Percentiles rank a stretch among this genome's conserved stretches.
These are phyloP conservation scores for Drosophila subsilvestris DNA, from an alignment of 2,888 invertebrate genomes.

Conservation along the genomic window DNA sequence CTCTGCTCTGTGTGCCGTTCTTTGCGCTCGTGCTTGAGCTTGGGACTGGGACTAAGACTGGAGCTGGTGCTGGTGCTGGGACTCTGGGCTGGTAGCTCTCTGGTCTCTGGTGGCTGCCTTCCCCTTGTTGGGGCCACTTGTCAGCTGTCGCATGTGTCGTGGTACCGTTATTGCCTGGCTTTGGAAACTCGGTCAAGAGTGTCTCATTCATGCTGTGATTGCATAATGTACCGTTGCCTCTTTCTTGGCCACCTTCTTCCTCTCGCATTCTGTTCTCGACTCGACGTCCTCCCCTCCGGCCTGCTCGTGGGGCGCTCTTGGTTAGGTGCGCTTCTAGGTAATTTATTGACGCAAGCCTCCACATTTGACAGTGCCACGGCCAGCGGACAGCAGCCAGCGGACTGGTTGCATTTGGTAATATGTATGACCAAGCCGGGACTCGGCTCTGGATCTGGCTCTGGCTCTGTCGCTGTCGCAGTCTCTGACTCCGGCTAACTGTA, in stretches of 20 bases:
- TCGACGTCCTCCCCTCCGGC: not conserved
- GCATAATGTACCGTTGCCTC: conserved; percentile 81
- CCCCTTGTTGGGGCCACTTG: conserved; percentile 50
- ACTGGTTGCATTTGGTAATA: conserved; percentile 67
- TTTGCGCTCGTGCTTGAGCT: conserved; percentile 32
- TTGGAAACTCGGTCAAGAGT: conserved; percentile 83
- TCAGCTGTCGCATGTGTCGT: conserved; percentile 77
- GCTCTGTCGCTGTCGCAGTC: not conserved
- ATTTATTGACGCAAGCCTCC: conserved; percentile 75
- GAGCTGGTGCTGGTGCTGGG: conserved; percentile 23
- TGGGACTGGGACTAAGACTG: conserved; percentile 23
- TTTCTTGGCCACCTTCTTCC: conserved; percentile 39
- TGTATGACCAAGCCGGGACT: conserved; percentile 42
- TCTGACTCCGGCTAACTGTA: conserved; percentile 60
- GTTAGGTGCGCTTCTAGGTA: conserved; percentile 68
- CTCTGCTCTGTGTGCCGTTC: conserved; percentile 34
- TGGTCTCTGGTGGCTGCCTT: conserved; percentile 15
- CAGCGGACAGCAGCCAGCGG: conserved; percentile 33
- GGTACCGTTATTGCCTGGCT: conserved; percentile 79
- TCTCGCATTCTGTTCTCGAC: conserved; percentile 32
- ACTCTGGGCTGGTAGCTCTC: conserved; percentile 4
- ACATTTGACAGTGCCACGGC: conserved; percentile 72
- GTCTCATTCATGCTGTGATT: conserved; percentile 83
- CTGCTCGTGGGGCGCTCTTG: conserved; percentile 6
- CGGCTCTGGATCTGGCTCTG: conserved; percentile 12